Percentiles rank a stretch among this genome's conserved stretches.
Conservation (phyloP, 2,888 invertebrate species). For the Pyrrhosoma nymphula region DNA sequence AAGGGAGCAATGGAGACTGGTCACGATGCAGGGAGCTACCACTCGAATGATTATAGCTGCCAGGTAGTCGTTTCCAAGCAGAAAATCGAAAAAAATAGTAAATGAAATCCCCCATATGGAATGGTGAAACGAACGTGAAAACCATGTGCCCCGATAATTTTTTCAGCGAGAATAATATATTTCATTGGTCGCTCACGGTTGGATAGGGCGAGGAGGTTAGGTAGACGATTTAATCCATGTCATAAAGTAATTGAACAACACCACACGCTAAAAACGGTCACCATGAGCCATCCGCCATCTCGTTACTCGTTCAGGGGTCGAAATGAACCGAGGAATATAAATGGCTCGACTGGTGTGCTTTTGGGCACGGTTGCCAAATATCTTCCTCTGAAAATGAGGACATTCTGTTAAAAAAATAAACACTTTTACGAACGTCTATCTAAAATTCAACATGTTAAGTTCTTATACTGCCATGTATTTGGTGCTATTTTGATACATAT, state of each 20-base stretch:
- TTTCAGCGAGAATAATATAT: background rate
- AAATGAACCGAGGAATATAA: background rate
- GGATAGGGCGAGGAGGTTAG: background rate
- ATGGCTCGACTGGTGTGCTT: background rate
- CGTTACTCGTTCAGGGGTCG: background rate
- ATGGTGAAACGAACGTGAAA: background rate
- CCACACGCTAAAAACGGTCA: background rate
- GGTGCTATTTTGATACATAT: too few species aligned
- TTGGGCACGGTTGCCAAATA: background rate
- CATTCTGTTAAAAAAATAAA: too few species aligned
- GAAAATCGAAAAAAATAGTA: background rate
- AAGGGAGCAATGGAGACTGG: slow-evolving; percentile 3
- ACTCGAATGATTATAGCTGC: background rate
- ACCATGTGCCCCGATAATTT: background rate
- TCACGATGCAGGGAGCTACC: background rate
- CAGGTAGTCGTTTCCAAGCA: background rate
- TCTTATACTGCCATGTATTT: too few species aligned
- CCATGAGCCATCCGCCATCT: background rate
- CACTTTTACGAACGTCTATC: too few species aligned
- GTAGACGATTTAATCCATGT: slow-evolving; percentile 1
- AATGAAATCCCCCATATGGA: background rate
- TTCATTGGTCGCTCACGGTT: background rate
- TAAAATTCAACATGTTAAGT: too few species aligned
- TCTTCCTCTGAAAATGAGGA: too few species aligned
- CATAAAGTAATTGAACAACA: background rate